Base-by-base conservation (phyloP, 2,888 invertebrate species). In the Trachelus troglodyta region DNA sequence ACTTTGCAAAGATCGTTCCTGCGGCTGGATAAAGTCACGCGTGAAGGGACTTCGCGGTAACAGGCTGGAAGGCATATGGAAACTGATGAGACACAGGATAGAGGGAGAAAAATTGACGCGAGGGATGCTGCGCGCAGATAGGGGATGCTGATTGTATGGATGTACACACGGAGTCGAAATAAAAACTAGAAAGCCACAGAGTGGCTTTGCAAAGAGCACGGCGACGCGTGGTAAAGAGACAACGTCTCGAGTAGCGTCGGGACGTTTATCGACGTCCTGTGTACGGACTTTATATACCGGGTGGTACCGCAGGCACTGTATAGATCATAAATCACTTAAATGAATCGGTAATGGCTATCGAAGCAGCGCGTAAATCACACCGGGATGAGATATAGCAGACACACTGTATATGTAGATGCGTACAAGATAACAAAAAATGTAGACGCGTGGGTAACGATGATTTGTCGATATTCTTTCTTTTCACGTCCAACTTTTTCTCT, bases 1-100 rank as follows among this genome's bases (percentile, higher is more conserved):
- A 56, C 23, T 40, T 40, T 9, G 15, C 9, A 56, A 56, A 23
- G 23, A 56, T 56, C 56, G 56, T 23, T 9, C 23, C 56, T 56
- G 56, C 56, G 56, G 56, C 56, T 56, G 23, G 23, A 23, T 23
- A 56, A 23, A 23, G 56, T 56, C 56, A 23, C 56, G 56, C 56
- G 56, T 9, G 56, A 56, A 56, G 56, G 56, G 56, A 56, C 23
- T 56, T 9, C 6, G 82, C 83, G 81, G 80, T 77, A 83, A 83
- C 81, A 83, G 81, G 83, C 76, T 81, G 79, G 80, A 79, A 81
- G 76, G 78, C 35, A 35, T 76, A 80, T 78, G 77, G 79, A 80
- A 80, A 79, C 78, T 75, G 73, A 73, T 75, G 76, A 78, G 77
- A 71, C 71, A 76, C 73, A 69, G 73, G 40, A 40, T 71, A 77